Conservation (phyloP, 2,888 invertebrate genomes). For the Andricus quercusramuli region DNA sequence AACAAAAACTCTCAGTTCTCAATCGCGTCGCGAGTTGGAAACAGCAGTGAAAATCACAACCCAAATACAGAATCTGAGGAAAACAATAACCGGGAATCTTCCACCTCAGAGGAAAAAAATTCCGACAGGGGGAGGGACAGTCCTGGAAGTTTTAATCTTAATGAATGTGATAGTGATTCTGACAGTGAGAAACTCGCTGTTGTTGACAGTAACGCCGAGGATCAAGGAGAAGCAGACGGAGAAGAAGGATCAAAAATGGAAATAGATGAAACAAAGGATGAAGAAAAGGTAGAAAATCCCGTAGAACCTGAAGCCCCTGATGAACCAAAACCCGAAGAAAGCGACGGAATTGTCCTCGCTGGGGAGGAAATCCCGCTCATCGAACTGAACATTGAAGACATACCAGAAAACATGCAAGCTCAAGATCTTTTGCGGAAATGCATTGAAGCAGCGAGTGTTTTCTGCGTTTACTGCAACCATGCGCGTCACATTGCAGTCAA, state of each 20-base stretch:
- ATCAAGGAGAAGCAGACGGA: conserved; percentile 4
- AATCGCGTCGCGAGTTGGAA: conserved; percentile 61
- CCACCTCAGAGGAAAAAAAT: conserved; percentile 59
- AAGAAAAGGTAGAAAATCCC: conserved; percentile 50
- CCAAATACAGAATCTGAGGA: conserved; percentile 66
- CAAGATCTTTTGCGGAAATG: conserved; percentile 87
- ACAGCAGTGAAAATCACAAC: conserved; percentile 57
- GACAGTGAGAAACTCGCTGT: conserved; percentile 71
- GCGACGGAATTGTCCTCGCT: conserved; percentile 80
- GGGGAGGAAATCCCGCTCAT: conserved; percentile 83
- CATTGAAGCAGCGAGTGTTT: conserved; percentile 84
- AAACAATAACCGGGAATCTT: conserved; percentile 68
- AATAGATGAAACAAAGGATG: neutral
- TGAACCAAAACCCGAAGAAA: conserved; percentile 45
- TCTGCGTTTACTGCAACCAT: conserved; percentile 92
- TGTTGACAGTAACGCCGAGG: conserved; percentile 65
- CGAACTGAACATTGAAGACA: conserved; percentile 87
- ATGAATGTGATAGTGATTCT: conserved; percentile 69
- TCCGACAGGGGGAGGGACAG: conserved; percentile 60
- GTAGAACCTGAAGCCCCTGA: conserved; percentile 34
- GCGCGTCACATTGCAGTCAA: conserved; percentile 92
- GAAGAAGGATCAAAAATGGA: conserved; percentile 6
- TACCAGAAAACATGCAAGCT: conserved; percentile 87
- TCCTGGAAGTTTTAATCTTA: conserved; percentile 57
- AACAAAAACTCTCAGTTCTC: conserved; percentile 75